phyloP scores from a whole-genome alignment of 64 coral and sea anemone species.

The Anthopleura sola region DNA sequence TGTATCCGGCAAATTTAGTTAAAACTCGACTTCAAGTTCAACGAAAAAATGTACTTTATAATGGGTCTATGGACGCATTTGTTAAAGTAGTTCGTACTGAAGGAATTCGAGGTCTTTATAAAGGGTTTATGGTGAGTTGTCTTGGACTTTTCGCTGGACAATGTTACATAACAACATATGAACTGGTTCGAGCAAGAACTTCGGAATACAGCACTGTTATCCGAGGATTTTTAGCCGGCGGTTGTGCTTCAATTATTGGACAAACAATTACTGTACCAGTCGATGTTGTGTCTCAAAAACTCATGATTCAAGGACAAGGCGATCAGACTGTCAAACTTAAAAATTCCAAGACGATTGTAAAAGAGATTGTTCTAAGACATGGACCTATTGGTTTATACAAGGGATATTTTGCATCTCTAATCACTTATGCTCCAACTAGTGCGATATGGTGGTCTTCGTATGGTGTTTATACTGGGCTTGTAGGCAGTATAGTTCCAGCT shows the following conservation, averaged over 20 bases:
- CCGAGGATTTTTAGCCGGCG: slow-evolving; percentile 87
- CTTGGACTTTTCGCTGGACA: slow-evolving; percentile 81
- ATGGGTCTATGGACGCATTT: slow-evolving; percentile 95
- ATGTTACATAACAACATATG: slow-evolving; percentile 95
- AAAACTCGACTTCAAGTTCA: slow-evolving; percentile 97
- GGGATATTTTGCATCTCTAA: slow-evolving; percentile 82
- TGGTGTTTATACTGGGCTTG: slow-evolving; percentile 52
- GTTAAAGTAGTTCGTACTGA: slow-evolving; percentile 77
- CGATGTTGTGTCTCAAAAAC: slow-evolving; percentile 85
- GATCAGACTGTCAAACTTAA: slow-evolving; percentile 59
- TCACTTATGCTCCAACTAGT: slow-evolving; percentile 95
- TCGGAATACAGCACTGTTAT: slow-evolving; percentile 64
- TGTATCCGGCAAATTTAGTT: slow-evolving; percentile 92
- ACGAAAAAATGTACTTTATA: slow-evolving; percentile 87
- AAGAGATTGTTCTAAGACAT: slow-evolving; percentile 47
- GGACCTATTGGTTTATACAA: slow-evolving; percentile 76
- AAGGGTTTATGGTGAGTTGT: slow-evolving; percentile 91
- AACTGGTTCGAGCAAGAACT: slow-evolving; percentile 68
- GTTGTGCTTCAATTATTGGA: slow-evolving; percentile 79
- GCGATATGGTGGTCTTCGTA: slow-evolving; percentile 91
- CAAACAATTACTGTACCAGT: slow-evolving; percentile 95
- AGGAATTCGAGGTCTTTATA: slow-evolving; percentile 92
- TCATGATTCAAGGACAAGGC: slow-evolving; percentile 96
- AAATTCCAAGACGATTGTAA: slow-evolving; percentile 44
- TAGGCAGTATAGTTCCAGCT: slow-evolving; percentile 51